Base-by-base conservation (phyloP, 1,140 invertebrate species). In the Ips nitidus region DNA sequence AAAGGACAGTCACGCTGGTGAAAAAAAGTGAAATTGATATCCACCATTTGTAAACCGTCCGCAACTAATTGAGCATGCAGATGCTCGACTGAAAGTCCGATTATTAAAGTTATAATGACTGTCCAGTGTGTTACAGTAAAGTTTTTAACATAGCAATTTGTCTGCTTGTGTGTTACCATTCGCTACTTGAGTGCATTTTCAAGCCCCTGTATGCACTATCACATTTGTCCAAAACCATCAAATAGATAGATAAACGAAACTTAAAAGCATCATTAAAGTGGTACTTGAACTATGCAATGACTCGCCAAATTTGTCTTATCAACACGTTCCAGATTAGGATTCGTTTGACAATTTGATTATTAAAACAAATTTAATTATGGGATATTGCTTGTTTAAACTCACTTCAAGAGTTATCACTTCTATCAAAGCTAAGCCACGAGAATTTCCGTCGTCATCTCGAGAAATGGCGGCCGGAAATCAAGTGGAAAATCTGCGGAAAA, bases 361-460 rank as follows among this genome's bases (percentile, higher is more conserved):
- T 22, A 22, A 22, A 22, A 22, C 22, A 22, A 22, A 22, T 22
- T 22, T 22, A 22, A 22, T 22, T 22, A 22, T 22, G 22, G 22
- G 22, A 22, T 22, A 22, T 22, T 22, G 22, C 22, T 22, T 22
- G 22, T 22, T 22, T 22, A 22, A 22, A 22, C 22, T 22, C 22
- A 50, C 45, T 6, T 50, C 22, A 50, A 22, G 3, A 50, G 45
- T 50, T 50, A 50, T 50, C 7, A 50, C 45, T 50, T 22, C 62
- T 39, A n/a, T 40, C 47, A 22, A 41, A 52, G 43, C n/a, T 37
- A 57, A 66, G 47, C 37, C 64, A 6, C 36, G 57, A 22, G 22
- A 70, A 70, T 69, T 64, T 69, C 57, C 56, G 58, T 52, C 66
- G 59, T 70, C 68, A 56, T 69, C 67, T 63, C 52, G 64, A 64